phyloP scores from a whole-genome alignment of 2,113 vertebrate species.

The Microcebus jonahi region DNA sequence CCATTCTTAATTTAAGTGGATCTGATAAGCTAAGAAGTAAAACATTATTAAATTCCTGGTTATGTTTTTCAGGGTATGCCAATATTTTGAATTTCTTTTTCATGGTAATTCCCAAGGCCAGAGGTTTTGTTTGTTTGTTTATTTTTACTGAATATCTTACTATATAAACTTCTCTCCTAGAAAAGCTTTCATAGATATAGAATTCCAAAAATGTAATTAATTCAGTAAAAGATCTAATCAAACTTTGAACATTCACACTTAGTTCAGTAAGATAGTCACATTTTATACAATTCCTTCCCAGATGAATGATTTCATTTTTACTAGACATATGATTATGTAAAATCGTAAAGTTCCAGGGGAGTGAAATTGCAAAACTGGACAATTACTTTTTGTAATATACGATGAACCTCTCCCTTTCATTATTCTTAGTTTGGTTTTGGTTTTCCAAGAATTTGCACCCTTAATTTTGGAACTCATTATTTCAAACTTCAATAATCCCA shows the following conservation, averaged over 20 bases:
- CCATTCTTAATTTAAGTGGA: slow-evolving; percentile 81
- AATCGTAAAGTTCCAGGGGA: background rate
- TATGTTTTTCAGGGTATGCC: slow-evolving; percentile 75
- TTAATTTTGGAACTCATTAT: slow-evolving; percentile 71
- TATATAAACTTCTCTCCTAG: slow-evolving; percentile 78
- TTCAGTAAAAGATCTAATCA: slow-evolving; percentile 31
- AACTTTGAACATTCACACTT: slow-evolving; percentile 27
- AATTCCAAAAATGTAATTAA: background rate
- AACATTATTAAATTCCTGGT: slow-evolving; percentile 75
- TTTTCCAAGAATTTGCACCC: slow-evolving; percentile 64
- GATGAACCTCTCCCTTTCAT: slow-evolving; percentile 16
- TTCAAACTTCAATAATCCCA: slow-evolving; percentile 66
- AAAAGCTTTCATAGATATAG: slow-evolving; percentile 69
- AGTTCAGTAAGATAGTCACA: background rate
- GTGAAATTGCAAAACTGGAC: background rate
- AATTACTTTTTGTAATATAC: background rate
- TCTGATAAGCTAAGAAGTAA: slow-evolving; percentile 80
- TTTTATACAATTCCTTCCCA: background rate
- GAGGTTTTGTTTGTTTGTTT: background rate
- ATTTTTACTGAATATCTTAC: slow-evolving; percentile 75
- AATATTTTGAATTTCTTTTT: slow-evolving; percentile 79
- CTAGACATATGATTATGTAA: slow-evolving; percentile 4
- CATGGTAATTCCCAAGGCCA: slow-evolving; percentile 74
- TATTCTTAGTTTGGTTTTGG: slow-evolving; percentile 63
- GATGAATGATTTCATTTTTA: slow-evolving; percentile 35